Base-by-base conservation (phyloP, 2,888 invertebrate species). In the Cataglyphis cursor region DNA sequence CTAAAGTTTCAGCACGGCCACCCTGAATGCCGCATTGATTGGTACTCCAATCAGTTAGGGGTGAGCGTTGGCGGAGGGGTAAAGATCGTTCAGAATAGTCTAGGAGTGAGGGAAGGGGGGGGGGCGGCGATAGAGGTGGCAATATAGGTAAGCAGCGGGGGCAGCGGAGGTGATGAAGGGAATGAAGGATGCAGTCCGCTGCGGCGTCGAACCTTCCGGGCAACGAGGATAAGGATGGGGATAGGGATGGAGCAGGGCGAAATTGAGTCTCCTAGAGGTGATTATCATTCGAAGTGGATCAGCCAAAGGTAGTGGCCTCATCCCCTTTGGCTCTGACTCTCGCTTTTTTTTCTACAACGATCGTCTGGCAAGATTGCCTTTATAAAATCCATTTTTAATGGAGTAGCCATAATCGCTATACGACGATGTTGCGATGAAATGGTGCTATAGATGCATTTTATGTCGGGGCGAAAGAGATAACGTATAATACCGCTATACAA, bases 1-100 rank as follows among this genome's bases (percentile, higher is more conserved):
- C 94, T 93, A 94, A 94, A 94, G 94, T 94, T 94, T 94, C 93
- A 92, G 92, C 92, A 90, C 90, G 90, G 92, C 92, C 91, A 90
- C 91, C 51, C 93, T 94, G 94, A 94, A 94, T 94, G 94, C 92
- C 92, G 91, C 94, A 94, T 94, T 94, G 94, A 94, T 94, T 94
- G 94, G 94, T 94, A 93, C 94, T 94, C 93, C 93, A 94, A 94
- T 94, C 94, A 94, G 93, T 93, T 92, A 90, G 91, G 92, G 92
- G 92, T 92, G 90, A 92, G 89, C 88, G 89, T 89, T 88, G 85
- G 89, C 84, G 90, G 85, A 85, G 75, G 66, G 86, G 87, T 89
- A 75, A 72, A 82, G 88, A 86, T 90, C 89, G 90, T 86, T 89
- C 84, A 83, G 85, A 85, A 88, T 87, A 83, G 90, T 82, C 75